A percentile compares a stretch with the other conserved stretches of the same genome.
Evolutionary conservation across 1,140 invertebrate species (phyloP).

Genomic region (Aphidius ervi): DNA sequence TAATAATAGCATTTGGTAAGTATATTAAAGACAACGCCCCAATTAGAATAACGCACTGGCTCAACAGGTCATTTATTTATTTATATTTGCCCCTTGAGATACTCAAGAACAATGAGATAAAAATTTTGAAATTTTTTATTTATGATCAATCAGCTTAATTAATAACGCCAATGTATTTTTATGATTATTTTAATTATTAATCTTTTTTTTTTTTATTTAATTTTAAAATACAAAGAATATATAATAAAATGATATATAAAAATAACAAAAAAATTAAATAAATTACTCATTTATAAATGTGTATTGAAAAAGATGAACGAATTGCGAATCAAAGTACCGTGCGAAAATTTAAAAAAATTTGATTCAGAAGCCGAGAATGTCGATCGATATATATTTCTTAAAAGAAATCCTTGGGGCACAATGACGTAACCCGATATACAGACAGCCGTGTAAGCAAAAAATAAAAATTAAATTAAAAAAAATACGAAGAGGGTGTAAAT

Average conservation of each 20-base stretch:
- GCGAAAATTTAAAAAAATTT: slow-evolving; percentile 11
- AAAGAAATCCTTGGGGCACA: not conserved
- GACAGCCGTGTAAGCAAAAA: not conserved
- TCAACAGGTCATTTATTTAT: slow-evolving; percentile 19
- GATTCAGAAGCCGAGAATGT: slow-evolving; percentile 17
- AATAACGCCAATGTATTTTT: slow-evolving; percentile 25
- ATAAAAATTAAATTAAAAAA: slow-evolving; percentile 9
- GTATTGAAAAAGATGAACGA: not conserved
- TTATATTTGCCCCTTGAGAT: slow-evolving; percentile 49
- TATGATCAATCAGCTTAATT: slow-evolving; percentile 51
- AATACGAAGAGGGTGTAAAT: not conserved
- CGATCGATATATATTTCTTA: slow-evolving; percentile 13
- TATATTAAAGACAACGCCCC: slow-evolving; percentile 49
- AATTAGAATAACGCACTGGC: slow-evolving; percentile 53
- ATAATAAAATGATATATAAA: too few species aligned
- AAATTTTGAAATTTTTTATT: slow-evolving; percentile 38
- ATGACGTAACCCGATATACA: slow-evolving; percentile 10
- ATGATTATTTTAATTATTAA: not conserved
- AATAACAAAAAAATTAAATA: too few species aligned
- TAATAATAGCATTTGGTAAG: slow-evolving; percentile 15
- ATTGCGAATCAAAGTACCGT: slow-evolving; percentile 3
- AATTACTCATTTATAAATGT: slow-evolving; percentile 4
- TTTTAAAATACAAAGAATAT: too few species aligned
- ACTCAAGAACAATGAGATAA: slow-evolving; percentile 23
- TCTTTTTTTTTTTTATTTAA: too few species aligned